Evolutionary conservation across 2,888 invertebrate genomes (phyloP).

Genomic region (Clusia tigrina): DNA sequence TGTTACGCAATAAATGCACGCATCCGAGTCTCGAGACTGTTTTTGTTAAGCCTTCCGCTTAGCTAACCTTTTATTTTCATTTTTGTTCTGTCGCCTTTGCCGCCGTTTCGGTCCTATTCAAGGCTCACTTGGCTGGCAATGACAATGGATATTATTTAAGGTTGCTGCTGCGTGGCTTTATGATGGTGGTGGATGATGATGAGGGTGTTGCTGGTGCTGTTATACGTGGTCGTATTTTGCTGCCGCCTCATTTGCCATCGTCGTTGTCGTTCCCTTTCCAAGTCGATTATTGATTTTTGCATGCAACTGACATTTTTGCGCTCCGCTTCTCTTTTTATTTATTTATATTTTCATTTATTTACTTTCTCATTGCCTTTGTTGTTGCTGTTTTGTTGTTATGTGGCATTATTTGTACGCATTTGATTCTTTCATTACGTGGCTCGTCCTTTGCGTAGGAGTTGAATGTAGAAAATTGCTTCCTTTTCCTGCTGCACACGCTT

Average conservation of each 20-base stretch:
- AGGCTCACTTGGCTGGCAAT: slow-evolving; percentile 8
- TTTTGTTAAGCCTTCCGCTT: background rate
- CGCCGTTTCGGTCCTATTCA: background rate
- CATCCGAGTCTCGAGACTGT: background rate
- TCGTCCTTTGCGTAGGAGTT: too few relatives aligned
- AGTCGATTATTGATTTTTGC: background rate
- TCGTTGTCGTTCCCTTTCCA: background rate
- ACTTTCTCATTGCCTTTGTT: too few relatives aligned
- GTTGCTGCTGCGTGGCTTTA: too few relatives aligned
- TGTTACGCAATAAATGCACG: background rate
- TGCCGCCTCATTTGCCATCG: background rate
- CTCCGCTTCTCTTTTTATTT: background rate
- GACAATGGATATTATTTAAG: background rate
- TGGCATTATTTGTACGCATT: too few relatives aligned
- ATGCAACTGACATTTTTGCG: background rate
- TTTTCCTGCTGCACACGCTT: too few relatives aligned
- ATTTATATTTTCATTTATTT: background rate
- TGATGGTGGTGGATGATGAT: too few relatives aligned
- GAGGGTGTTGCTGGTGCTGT: background rate
- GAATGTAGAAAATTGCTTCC: too few relatives aligned
- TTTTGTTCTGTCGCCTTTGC: background rate
- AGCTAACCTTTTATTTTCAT: background rate
- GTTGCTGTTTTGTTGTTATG: too few relatives aligned
- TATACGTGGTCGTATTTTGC: background rate
- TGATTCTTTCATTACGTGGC: too few relatives aligned